Conservation (phyloP, 2,113 vertebrate genomes). For the Mola mola region DNA sequence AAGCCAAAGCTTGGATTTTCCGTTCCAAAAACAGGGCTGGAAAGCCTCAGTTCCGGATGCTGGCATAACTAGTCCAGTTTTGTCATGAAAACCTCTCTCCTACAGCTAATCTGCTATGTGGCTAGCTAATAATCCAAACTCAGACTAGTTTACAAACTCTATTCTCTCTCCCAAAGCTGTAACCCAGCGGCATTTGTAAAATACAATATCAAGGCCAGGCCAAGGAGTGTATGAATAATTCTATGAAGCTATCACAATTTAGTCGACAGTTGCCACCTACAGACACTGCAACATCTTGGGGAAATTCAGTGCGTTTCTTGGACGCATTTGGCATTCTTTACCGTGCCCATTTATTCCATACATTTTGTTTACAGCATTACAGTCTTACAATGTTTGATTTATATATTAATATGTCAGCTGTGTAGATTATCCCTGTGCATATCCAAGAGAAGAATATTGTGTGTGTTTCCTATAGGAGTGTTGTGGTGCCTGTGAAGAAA, state of each 20-base stretch:
- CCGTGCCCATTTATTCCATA: too few relatives aligned
- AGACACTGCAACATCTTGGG: background rate
- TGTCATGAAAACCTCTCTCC: background rate
- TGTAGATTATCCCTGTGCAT: background rate
- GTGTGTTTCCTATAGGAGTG: constrained; percentile 84
- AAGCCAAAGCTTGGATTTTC: too few relatives aligned
- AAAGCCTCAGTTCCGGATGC: background rate
- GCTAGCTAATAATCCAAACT: background rate
- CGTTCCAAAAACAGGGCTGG: background rate
- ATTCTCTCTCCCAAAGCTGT: background rate
- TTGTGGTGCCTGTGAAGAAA: constrained; percentile 95
- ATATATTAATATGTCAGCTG: too few relatives aligned
- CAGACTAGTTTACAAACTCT: too few relatives aligned
- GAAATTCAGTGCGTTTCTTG: background rate
- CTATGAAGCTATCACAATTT: background rate
- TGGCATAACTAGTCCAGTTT: background rate
- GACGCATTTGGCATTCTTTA: too few relatives aligned
- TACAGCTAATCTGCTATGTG: background rate
- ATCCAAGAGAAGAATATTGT: background rate
- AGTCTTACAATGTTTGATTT: too few relatives aligned
- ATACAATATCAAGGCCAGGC: background rate
- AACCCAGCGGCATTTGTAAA: background rate
- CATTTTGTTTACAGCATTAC: too few relatives aligned
- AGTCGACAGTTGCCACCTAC: background rate
- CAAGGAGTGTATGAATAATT: constrained; percentile 5